Percentiles rank a stretch among this genome's conserved stretches.
Evolutionary conservation across 2,888 invertebrate species (phyloP).

Genomic region (Alloplasta piceator): DNA sequence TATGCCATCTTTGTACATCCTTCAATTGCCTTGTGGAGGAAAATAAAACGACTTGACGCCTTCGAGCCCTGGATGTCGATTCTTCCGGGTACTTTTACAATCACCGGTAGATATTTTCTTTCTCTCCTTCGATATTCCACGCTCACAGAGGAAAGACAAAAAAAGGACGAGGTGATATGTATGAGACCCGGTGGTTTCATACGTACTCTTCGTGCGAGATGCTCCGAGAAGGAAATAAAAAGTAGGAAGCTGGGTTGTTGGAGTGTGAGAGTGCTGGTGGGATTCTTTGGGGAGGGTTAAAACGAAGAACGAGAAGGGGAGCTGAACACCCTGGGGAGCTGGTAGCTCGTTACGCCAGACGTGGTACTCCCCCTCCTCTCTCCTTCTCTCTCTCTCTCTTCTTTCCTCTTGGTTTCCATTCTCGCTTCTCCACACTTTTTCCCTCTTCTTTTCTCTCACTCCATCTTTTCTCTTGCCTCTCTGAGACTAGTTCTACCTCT

Average conservation of each 20-base stretch:
- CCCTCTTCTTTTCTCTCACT: slow-evolving; percentile 13
- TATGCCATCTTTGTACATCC: too few relatives aligned
- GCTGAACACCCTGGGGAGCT: slow-evolving; percentile 81
- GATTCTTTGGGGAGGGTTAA: slow-evolving; percentile 54
- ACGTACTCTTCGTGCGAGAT: slow-evolving; percentile 11
- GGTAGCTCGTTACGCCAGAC: slow-evolving; percentile 82
- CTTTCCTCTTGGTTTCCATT: slow-evolving; percentile 55
- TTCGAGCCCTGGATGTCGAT: too few relatives aligned
- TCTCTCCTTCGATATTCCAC: not conserved
- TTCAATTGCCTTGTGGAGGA: too few relatives aligned
- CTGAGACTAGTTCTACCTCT: slow-evolving; percentile 30
- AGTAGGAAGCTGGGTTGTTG: slow-evolving; percentile 36
- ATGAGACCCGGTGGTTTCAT: not conserved
- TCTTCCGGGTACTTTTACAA: not conserved
- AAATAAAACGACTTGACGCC: too few relatives aligned
- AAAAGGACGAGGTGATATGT: too few relatives aligned
- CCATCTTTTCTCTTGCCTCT: slow-evolving; percentile 62
- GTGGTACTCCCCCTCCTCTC: slow-evolving; percentile 71
- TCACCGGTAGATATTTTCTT: not conserved
- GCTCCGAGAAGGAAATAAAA: slow-evolving; percentile 45
- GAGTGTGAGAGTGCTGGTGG: slow-evolving; percentile 57
- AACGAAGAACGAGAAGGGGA: slow-evolving; percentile 69
- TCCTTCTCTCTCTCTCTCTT: slow-evolving; percentile 55
- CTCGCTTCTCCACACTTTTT: slow-evolving; percentile 43
- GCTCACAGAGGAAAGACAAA: too few relatives aligned